phyloP scores from a whole-genome alignment of 2,113 vertebrate genomes.

The Callopanchax toddi region DNA sequence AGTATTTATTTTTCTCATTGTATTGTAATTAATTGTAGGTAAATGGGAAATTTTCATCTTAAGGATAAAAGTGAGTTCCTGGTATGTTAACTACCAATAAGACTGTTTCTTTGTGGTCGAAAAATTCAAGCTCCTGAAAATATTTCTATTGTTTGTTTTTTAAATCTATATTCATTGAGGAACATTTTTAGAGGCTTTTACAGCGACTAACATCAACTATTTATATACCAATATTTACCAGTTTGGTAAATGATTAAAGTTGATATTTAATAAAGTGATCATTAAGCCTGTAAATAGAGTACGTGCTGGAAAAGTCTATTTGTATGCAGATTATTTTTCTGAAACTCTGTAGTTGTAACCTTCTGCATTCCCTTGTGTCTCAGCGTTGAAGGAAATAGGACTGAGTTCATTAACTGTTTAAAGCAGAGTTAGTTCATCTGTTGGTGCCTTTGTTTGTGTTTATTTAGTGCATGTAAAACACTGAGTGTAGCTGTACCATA shows the following conservation, averaged over 20 bases:
- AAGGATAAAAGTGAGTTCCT: too few species aligned
- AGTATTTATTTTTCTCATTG: background rate
- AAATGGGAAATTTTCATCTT: background rate
- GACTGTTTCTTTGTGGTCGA: slow-evolving; percentile 4
- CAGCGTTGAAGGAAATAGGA: slow-evolving; percentile 17
- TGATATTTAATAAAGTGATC: slow-evolving; percentile 50
- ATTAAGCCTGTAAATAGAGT: slow-evolving; percentile 63
- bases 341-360: slow-evolving; percentile 29
- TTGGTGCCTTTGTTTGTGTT: slow-evolving; percentile 34
- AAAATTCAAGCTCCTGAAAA: slow-evolving; percentile 20
- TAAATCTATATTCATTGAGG: slow-evolving; percentile 14
- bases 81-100: too few species aligned
- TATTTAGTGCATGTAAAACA: slow-evolving; percentile 29
- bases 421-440: slow-evolving; percentile 8
- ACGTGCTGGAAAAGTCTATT: slow-evolving; percentile 44
- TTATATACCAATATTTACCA: slow-evolving; percentile 55
- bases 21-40: background rate
- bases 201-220: slow-evolving; percentile 38
- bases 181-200: slow-evolving; percentile 38
- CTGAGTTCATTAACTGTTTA: background rate
- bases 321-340: slow-evolving; percentile 29
- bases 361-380: slow-evolving; percentile 61
- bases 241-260: slow-evolving; percentile 51
- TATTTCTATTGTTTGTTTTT: slow-evolving; percentile 6
- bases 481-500: slow-evolving; percentile 3